Percentiles rank a stretch among this genome's conserved stretches.
Conservation (phyloP, 2,888 invertebrate genomes). For the Acronicta leporina region DNA sequence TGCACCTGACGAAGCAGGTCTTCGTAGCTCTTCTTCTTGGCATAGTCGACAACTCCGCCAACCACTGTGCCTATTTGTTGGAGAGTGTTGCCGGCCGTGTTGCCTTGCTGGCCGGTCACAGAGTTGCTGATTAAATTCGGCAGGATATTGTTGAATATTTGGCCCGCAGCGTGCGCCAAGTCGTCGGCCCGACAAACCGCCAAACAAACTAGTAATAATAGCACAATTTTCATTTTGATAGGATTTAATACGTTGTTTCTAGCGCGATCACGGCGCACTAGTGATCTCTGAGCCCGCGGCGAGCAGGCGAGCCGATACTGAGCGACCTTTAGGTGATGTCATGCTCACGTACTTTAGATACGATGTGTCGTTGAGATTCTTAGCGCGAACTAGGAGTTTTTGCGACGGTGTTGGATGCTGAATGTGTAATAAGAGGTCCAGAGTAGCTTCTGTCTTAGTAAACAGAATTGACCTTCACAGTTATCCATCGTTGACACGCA, state of each 20-base stretch:
- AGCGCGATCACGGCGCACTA: conserved; percentile 82
- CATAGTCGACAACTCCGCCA: conserved; percentile 85
- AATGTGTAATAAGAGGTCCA: conserved; percentile 63
- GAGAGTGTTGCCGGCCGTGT: conserved; percentile 79
- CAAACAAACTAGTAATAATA: conserved; percentile 71
- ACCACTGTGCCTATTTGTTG: conserved; percentile 84
- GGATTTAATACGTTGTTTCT: conserved; percentile 72
- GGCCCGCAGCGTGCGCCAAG: conserved; percentile 80
- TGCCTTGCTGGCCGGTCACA: conserved; percentile 79
- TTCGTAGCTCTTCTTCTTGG: conserved; percentile 85
- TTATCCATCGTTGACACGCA: conserved; percentile 20
- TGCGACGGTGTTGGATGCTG: conserved; percentile 69
- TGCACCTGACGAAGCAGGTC: conserved; percentile 81
- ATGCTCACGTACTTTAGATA: conserved; percentile 72
- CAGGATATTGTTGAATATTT: conserved; percentile 83
- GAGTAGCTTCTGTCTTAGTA: conserved; percentile 53
- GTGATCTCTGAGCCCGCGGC: conserved; percentile 77
- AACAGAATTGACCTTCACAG: conserved; percentile 73
- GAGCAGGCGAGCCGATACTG: conserved; percentile 73
- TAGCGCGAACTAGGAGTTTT: conserved; percentile 77
- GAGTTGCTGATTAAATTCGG: conserved; percentile 80
- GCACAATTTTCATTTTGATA: conserved; percentile 75
- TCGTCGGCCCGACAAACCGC: conserved; percentile 77
- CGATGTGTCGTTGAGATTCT: conserved; percentile 78
- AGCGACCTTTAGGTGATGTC: conserved; percentile 86